These are phyloP conservation scores for Plusia festucae DNA, from an alignment of 2,888 invertebrate genomes.

Conservation along the genomic window DNA sequence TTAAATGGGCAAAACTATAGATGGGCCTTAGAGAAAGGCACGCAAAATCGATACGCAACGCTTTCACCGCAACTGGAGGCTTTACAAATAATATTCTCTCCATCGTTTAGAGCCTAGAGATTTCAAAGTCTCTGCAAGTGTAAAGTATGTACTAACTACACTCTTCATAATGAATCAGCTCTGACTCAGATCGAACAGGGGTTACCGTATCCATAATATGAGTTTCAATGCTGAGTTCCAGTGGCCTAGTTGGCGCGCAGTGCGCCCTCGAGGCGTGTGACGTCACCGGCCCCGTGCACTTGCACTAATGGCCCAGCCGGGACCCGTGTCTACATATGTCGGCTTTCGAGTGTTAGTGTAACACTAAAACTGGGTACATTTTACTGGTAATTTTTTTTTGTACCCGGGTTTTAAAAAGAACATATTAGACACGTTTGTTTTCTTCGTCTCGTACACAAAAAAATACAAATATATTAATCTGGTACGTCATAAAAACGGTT, in stretches of 20 bases:
- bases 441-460: too few relatives aligned
- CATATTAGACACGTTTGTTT: too few relatives aligned
- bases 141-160: background rate
- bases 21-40: background rate
- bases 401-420: too few relatives aligned
- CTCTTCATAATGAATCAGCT: constrained; percentile 28
- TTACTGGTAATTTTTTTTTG: too few relatives aligned
- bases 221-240: constrained; percentile 65
- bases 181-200: constrained; percentile 23
- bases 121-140: background rate
- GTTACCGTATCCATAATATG: constrained; percentile 48
- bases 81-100: too few relatives aligned
- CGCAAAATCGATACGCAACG: background rate
- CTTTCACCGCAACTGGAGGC: background rate
- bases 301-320: constrained; percentile 71
- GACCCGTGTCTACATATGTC: constrained; percentile 50
- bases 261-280: constrained; percentile 76
- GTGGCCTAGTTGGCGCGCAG: constrained; percentile 81
- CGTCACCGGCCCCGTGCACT: constrained; percentile 70
- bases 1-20: too few relatives aligned
- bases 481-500: too few relatives aligned
- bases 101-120: background rate
- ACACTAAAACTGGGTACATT: constrained; percentile 39
- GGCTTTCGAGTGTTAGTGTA: constrained; percentile 34
- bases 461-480: too few relatives aligned